A percentile compares a stretch with the other conserved stretches of the same genome.
These are phyloP conservation scores for Pristionchus fissidentatus DNA, from an alignment of 2,888 invertebrate genomes.

Conservation along the genomic window DNA sequence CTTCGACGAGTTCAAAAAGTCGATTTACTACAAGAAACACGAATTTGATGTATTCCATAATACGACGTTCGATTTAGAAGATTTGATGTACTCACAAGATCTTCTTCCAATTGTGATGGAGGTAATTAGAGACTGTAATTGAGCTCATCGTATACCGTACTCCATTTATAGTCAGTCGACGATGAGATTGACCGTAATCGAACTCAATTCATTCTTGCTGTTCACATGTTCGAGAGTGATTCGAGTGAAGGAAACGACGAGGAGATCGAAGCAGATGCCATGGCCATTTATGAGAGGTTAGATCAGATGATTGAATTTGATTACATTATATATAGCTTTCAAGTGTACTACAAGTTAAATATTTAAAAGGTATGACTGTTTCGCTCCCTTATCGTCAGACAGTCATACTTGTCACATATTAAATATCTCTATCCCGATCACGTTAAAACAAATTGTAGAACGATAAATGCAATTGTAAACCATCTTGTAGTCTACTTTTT, in stretches of 20 bases:
- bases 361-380: no score
- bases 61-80: conserved; percentile 80
- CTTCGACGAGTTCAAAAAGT: conserved; percentile 87
- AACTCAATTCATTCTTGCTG: conserved; percentile 58
- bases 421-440: background rate
- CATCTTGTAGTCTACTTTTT: no score
- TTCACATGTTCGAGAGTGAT: conserved; percentile 59
- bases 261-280: conserved; percentile 87
- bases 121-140: no score
- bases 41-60: conserved; percentile 87
- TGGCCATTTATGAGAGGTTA: conserved; percentile 92
- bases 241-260: conserved; percentile 80
- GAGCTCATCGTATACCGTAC: no score
- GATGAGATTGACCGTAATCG: conserved; percentile 51
- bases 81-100: conserved; percentile 91
- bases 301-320: no score
- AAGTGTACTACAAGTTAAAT: no score
- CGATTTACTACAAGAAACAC: conserved; percentile 91
- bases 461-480: background rate
- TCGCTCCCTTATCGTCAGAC: background rate
- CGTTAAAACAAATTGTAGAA: no score
- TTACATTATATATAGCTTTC: no score
- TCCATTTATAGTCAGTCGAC: conserved; percentile 56
- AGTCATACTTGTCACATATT: background rate
- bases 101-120: conserved; percentile 95